Conservation (phyloP, 2,113 vertebrate genomes). For the Sclerurus mexicanus region DNA sequence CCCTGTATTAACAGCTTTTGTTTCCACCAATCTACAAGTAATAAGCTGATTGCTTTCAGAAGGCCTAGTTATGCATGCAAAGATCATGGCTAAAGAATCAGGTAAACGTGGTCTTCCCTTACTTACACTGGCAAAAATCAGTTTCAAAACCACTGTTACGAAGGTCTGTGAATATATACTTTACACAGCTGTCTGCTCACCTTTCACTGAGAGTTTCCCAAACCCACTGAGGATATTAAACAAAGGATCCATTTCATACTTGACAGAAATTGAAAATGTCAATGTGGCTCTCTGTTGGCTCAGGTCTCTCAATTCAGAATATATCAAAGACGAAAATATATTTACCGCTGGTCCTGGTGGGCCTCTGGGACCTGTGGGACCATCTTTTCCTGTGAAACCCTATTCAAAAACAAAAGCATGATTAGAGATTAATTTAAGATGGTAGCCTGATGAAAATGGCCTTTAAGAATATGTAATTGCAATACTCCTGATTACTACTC, state of each 20-base stretch:
- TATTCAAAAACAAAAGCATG: conserved; percentile 59
- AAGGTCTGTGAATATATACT: not conserved
- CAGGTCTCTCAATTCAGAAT: not conserved
- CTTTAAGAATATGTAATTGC: not conserved
- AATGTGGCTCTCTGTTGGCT: not conserved
- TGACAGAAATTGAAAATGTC: not conserved
- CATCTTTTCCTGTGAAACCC: conserved; percentile 95
- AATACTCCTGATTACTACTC: not conserved
- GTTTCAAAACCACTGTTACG: not conserved
- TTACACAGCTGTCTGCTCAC: not conserved
- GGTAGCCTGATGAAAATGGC: not conserved
- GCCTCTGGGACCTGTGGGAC: conserved; percentile 87
- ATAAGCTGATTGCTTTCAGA: not conserved
- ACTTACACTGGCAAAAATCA: not conserved
- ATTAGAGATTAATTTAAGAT: not conserved
- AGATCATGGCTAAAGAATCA: not conserved
- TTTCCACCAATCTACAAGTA: not conserved
- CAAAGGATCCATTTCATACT: not conserved
- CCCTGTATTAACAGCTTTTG: not conserved
- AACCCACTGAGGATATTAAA: not conserved
- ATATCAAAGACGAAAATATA: conserved; percentile 13
- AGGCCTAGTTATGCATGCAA: not conserved
- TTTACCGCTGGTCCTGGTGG: conserved; percentile 89
- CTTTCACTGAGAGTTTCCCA: not conserved
- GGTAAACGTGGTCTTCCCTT: not conserved